Conservation (phyloP, 2,113 vertebrate genomes). For the Edolisoma coerulescens region DNA sequence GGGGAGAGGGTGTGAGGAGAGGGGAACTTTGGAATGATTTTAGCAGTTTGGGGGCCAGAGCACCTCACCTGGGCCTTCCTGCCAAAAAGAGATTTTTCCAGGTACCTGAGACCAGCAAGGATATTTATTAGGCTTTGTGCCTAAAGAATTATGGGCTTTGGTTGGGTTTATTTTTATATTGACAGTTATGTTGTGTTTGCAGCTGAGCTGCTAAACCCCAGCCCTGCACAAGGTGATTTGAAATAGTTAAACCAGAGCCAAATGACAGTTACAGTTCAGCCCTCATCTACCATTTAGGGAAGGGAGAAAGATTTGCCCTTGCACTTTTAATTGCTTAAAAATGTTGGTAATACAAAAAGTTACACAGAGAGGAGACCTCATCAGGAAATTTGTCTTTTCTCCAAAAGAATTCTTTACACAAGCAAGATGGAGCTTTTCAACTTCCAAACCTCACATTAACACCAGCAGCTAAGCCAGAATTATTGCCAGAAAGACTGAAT, state of each 20-base stretch:
- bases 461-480: not conserved
- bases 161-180: not conserved
- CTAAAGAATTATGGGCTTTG: not conserved
- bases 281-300: not conserved
- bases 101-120: not conserved
- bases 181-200: not conserved
- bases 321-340: not conserved
- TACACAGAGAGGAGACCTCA: not conserved
- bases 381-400: not conserved
- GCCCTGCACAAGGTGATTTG: not conserved
- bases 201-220: not conserved
- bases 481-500: not conserved
- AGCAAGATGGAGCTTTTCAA: not conserved
- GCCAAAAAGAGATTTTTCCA: not conserved
- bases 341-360: not conserved
- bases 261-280: not conserved
- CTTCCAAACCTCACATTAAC: not conserved
- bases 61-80: not conserved
- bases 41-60: not conserved
- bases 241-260: not conserved
- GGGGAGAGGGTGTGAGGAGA: not conserved
- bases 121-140: not conserved
- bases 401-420: not conserved
- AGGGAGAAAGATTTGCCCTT: not conserved
- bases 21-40: not conserved